Evolutionary conservation across 2,797 vertebrate species (phyloP).

Genomic region (Pyrrhura leucotis): DNA sequence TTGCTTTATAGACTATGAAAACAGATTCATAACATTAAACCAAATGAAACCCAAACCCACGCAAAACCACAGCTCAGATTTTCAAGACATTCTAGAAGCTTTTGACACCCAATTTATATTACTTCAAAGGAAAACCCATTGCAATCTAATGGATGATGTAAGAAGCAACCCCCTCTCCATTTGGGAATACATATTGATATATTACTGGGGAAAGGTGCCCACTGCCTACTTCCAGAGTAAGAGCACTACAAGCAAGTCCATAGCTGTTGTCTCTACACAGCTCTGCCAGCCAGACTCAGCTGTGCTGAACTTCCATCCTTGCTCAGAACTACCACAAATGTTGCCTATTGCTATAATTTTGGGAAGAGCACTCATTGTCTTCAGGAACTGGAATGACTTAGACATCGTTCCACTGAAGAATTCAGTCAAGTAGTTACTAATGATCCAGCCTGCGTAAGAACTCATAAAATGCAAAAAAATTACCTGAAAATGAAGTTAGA

Average conservation of each 20-base stretch:
- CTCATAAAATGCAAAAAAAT: not conserved
- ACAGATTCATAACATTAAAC: not conserved
- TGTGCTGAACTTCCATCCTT: not conserved
- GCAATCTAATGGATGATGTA: not conserved
- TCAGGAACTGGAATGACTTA: not conserved
- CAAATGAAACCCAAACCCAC: not conserved
- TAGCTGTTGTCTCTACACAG: not conserved
- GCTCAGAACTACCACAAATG: not conserved
- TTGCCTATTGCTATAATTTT: not conserved
- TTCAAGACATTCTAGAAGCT: not conserved
- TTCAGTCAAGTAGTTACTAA: not conserved
- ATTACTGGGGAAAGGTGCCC: not conserved
- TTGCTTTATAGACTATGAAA: not conserved
- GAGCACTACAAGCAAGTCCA: not conserved
- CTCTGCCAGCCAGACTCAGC: not conserved
- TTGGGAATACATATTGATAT: not conserved
- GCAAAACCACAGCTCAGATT: not conserved
- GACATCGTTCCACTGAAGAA: not conserved
- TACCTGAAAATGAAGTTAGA: not conserved
- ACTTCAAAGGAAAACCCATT: not conserved
- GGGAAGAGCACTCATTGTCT: not conserved
- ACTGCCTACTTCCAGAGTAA: not conserved
- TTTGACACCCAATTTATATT: not conserved
- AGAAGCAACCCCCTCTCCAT: not conserved
- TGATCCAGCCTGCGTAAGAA: not conserved